Percentiles rank a stretch among this genome's conserved stretches.
phyloP scores from a whole-genome alignment of 2,797 vertebrate species.

The Characodon lateralis region DNA sequence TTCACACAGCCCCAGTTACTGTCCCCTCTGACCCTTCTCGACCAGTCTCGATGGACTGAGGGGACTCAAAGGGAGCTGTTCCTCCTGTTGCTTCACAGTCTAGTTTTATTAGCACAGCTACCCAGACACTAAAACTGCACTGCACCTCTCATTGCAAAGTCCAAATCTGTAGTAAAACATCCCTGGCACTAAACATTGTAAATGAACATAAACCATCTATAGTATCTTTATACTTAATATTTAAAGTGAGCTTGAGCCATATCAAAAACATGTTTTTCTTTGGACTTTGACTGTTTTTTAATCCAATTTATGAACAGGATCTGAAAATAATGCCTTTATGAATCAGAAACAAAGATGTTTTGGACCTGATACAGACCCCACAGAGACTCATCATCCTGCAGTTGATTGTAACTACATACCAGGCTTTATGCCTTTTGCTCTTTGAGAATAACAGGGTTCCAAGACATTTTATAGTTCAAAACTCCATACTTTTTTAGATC shows the following conservation, averaged over 20 bases:
- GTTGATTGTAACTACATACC: neutral
- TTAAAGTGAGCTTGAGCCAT: neutral
- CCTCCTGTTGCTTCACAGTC: conserved; percentile 44
- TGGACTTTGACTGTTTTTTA: neutral
- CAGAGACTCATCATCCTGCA: neutral
- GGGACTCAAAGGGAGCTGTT: conserved; percentile 13
- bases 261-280: neutral
- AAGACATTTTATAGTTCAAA: neutral
- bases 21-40: conserved; percentile 38
- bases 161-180: neutral
- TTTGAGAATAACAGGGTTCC: neutral
- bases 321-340: neutral
- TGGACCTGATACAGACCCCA: neutral
- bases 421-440: neutral
- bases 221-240: neutral
- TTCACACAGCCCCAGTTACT: conserved; percentile 36
- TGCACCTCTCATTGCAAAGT: neutral
- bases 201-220: neutral
- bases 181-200: neutral
- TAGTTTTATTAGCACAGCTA: conserved; percentile 55
- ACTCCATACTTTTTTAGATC: neutral
- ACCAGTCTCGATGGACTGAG: conserved; percentile 28
- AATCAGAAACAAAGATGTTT: neutral
- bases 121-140: conserved; percentile 30
- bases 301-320: neutral